These are phyloP conservation scores for Mus minutoides DNA, from an alignment of 2,797 vertebrate species.

Conservation along the genomic window DNA sequence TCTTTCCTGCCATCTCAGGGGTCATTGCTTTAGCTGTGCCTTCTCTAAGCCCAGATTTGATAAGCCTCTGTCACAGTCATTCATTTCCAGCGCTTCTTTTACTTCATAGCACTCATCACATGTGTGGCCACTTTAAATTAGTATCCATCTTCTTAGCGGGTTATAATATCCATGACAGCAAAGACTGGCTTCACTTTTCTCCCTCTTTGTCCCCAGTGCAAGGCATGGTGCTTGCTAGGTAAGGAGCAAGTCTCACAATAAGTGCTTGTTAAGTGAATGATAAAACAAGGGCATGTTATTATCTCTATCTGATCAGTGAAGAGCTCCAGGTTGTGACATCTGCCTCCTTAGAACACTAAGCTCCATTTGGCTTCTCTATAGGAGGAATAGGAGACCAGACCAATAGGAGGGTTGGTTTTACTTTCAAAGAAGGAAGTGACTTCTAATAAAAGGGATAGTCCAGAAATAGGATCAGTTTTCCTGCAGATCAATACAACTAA, in stretches of 20 bases:
- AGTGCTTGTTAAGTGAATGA: not conserved
- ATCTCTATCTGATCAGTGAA: not conserved
- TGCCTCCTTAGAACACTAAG: not conserved
- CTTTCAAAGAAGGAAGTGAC: slow-evolving; percentile 16
- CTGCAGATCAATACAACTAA: not conserved
- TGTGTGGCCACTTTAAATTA: not conserved
- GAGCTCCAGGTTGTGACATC: not conserved
- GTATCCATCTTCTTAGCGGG: not conserved
- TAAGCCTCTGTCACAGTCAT: not conserved
- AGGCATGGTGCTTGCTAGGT: not conserved
- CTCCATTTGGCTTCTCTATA: not conserved
- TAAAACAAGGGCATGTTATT: not conserved
- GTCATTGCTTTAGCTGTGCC: not conserved
- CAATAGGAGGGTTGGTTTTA: not conserved
- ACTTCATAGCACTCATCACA: not conserved
- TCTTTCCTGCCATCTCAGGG: not conserved
- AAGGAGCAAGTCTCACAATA: not conserved
- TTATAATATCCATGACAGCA: not conserved
- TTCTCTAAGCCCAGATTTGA: not conserved
- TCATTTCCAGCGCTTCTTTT: not conserved
- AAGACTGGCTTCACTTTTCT: not conserved
- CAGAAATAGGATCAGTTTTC: not conserved
- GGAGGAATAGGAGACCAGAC: slow-evolving; percentile 2
- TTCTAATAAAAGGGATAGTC: not conserved
- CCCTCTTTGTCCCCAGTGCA: not conserved